Base-by-base conservation (phyloP, 2,113 vertebrate species). In the Gopherus flavomarginatus region DNA sequence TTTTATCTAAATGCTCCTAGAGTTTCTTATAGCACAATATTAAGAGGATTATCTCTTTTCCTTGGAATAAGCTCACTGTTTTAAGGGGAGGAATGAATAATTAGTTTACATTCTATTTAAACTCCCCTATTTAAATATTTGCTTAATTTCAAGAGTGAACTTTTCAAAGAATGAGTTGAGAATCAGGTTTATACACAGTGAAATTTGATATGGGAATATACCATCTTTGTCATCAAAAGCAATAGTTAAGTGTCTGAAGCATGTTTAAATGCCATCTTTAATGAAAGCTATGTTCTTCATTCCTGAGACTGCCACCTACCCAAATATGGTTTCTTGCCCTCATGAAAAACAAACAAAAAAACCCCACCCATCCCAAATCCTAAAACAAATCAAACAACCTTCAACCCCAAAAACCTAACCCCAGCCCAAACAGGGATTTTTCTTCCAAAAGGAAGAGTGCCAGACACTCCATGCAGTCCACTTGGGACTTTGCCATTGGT, bases 11-110 rank as follows among this genome's bases (percentile, higher is more conserved):
- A 83, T 93, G 84, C 82, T 97, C 49, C 96, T 97, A 95, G 85
- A 96, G 87, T 95, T 97, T 97, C 90, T 93, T 89, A 49, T 91
- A 97, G 94, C 29, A 96, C 95, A 97, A 93, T 29, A 90, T 94
- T 98, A 98, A 98, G 95, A 97, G 90, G 97, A 98, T 98, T 98
- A 97, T 95, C 65, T 96, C 7, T 89, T 96, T 97, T 82, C 83
- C 44, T 97, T 90, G 94, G 89, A 97, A 92, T 95, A 88, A 97
- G 47, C 87, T 97, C 92, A 92, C 93, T 90, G 93, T 95, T 89
- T 97, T 96, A 88, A 93, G 92, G 88, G 88, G 87, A 19, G 90
- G 91, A 97, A 97, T 95, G 95, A 97, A 97, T 97, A 97, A 97
- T 96, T 97, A 96, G 83, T 95, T 95, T 91, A 85, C 84, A 54